Conservation (phyloP, 2,797 vertebrate species). For the Psittacula derbiana region DNA sequence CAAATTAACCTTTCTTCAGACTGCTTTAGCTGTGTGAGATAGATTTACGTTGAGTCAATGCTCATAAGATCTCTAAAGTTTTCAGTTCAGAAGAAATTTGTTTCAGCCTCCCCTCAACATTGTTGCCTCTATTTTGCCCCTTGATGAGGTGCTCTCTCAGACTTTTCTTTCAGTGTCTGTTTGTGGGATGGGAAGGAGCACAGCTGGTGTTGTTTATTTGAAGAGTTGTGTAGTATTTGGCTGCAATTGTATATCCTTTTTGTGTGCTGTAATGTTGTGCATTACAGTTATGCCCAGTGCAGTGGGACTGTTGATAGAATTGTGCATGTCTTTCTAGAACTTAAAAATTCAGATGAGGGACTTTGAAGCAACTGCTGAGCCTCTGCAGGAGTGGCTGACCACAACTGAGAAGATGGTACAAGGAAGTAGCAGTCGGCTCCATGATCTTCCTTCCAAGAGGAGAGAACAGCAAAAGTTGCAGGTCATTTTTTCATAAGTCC, state of each 20-base stretch:
- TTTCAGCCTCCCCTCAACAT: not conserved
- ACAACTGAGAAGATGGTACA: conserved; percentile 82
- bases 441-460: conserved; percentile 88
- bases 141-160: not conserved
- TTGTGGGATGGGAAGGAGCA: not conserved
- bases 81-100: not conserved
- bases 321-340: conserved; percentile 73
- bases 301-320: not conserved
- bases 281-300: not conserved
- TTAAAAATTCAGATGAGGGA: conserved; percentile 91
- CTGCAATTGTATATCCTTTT: not conserved
- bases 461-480: conserved; percentile 90
- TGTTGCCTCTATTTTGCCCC: not conserved
- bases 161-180: not conserved
- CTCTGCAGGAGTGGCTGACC: conserved; percentile 86
- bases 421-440: conserved; percentile 84
- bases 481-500: conserved; percentile 66
- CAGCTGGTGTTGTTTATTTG: not conserved
- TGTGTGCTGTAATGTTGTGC: not conserved
- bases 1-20: not conserved
- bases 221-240: not conserved
- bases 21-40: not conserved
- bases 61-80: not conserved
- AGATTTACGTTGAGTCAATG: not conserved
- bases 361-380: conserved; percentile 88